phyloP scores from a whole-genome alignment of 2,797 vertebrate species.

The Lepus townsendii region DNA sequence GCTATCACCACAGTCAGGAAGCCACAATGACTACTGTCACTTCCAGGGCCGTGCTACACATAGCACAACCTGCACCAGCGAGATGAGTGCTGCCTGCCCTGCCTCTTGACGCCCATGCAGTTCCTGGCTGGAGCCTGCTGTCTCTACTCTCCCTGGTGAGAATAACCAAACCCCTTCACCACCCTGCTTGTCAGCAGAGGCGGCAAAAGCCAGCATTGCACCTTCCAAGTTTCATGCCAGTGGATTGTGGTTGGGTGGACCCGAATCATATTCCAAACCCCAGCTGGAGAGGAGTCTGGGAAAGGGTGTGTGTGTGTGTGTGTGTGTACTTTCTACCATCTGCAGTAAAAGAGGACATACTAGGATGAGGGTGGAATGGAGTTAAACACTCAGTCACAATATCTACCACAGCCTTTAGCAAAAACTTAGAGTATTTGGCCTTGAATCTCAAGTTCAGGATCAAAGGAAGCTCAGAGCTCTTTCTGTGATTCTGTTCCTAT shows the following conservation, averaged over 20 bases:
- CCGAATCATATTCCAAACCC: not conserved
- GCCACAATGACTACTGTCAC: not conserved
- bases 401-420: not conserved
- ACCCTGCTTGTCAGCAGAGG: not conserved
- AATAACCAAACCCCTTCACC: not conserved
- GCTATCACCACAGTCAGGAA: not conserved
- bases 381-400: not conserved
- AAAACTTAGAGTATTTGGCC: not conserved
- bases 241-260: not conserved
- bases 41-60: not conserved
- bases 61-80: not conserved
- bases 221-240: not conserved
- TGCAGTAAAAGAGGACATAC: not conserved
- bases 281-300: not conserved
- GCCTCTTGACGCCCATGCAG: not conserved
- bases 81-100: not conserved
- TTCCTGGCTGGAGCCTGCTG: not conserved
- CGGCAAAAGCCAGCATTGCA: not conserved
- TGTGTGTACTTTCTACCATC: not conserved
- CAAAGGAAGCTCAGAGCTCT: not conserved
- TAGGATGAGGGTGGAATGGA: not conserved
- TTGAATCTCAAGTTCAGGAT: conserved; percentile 18
- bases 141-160: too few species aligned
- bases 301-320: not conserved
- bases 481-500: not conserved